These are phyloP conservation scores for Brachyhypopomus occidentalis DNA, from an alignment of 2,113 vertebrate genomes.

Conservation along the genomic window DNA sequence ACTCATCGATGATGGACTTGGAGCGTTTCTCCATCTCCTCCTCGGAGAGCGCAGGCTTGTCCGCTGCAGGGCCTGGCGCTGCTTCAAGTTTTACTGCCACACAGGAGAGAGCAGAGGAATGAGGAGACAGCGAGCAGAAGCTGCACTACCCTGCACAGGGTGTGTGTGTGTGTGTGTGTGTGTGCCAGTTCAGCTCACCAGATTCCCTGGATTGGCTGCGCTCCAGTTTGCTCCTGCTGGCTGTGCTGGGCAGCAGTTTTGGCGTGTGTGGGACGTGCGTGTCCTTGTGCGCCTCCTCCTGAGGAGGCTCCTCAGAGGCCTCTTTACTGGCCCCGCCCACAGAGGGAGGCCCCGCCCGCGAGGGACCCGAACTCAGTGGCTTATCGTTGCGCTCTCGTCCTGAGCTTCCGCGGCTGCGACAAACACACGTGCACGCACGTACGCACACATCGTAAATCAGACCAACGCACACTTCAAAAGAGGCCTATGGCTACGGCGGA, in stretches of 20 bases:
- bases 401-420: constrained; percentile 76
- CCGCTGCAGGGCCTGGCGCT: constrained; percentile 66
- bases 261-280: constrained; percentile 78
- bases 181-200: constrained; percentile 69
- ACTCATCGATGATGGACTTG: constrained; percentile 95
- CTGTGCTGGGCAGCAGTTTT: constrained; percentile 79
- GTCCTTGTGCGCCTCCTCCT: constrained; percentile 77
- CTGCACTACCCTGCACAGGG: not conserved
- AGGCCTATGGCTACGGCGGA: not conserved
- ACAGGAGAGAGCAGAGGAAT: not conserved
- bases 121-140: not conserved
- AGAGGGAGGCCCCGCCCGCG: constrained; percentile 75
- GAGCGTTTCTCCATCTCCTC: constrained; percentile 91
- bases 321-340: constrained; percentile 84
- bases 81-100: constrained; percentile 81
- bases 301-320: constrained; percentile 78
- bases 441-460: not conserved
- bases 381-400: constrained; percentile 92
- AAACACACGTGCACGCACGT: not conserved
- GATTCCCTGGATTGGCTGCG: constrained; percentile 77
- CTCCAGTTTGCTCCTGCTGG: constrained; percentile 78
- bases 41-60: constrained; percentile 81
- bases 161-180: not conserved
- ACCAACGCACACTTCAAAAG: not conserved
- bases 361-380: constrained; percentile 68